Conservation (phyloP, 2,797 vertebrate genomes). For the Pyrocephalus nanus region DNA sequence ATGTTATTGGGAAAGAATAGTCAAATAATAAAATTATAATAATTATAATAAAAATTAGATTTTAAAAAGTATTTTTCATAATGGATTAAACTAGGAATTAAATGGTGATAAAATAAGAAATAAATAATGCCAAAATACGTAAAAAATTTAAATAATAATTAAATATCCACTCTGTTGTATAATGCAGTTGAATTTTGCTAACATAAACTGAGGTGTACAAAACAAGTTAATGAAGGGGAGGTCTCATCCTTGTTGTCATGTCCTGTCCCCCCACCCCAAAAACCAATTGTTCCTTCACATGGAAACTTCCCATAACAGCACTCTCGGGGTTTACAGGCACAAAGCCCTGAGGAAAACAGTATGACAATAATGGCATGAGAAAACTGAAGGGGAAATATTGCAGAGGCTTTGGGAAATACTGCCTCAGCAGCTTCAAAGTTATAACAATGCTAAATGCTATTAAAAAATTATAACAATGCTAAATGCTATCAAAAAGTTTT, state of each 20-base stretch:
- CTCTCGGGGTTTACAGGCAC: background rate
- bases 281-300: background rate
- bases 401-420: background rate
- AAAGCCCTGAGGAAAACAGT: background rate
- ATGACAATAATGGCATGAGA: background rate
- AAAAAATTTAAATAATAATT: background rate
- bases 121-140: background rate
- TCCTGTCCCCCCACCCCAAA: fast-evolving
- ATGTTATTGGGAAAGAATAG: background rate
- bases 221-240: background rate
- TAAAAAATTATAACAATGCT: background rate
- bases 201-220: background rate
- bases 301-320: background rate
- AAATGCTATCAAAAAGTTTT: background rate
- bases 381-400: background rate
- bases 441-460: background rate
- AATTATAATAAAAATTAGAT: background rate
- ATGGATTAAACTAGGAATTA: background rate
- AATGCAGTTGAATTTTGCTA: background rate
- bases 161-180: background rate
- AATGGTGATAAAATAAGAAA: background rate
- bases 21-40: background rate
- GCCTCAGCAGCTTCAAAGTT: background rate
- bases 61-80: background rate
- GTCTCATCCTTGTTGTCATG: background rate